Evolutionary conservation across 2,113 vertebrate species (phyloP).

Genomic region (Oophaga pumilio): DNA sequence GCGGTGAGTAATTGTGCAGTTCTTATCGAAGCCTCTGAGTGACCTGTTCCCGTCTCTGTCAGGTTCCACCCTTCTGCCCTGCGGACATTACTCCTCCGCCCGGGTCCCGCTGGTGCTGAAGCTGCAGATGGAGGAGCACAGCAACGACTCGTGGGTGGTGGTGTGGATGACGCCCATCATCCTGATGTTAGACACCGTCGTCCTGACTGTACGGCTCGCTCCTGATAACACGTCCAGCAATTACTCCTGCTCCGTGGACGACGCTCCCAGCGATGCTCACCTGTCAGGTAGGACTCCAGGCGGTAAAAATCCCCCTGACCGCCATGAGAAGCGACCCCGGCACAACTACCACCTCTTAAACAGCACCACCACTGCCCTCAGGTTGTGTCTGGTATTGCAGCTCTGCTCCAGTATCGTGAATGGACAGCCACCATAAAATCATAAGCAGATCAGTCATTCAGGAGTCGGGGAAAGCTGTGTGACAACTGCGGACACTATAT

Average conservation of each 20-base stretch:
- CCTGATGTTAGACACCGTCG: not conserved
- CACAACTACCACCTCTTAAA: too few species aligned
- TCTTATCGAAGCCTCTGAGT: not conserved
- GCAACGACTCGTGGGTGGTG: not conserved
- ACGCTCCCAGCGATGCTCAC: not conserved
- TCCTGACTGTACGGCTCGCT: not conserved
- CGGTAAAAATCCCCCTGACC: too few species aligned
- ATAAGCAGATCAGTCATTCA: too few species aligned
- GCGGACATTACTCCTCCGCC: not conserved
- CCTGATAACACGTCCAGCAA: not conserved
- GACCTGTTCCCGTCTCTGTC: not conserved
- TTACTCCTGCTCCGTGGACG: slow-evolving; percentile 10
- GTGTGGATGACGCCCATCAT: not conserved
- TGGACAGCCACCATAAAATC: too few species aligned
- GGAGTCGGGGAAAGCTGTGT: too few species aligned
- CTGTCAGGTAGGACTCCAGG: not conserved
- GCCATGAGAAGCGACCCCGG: too few species aligned
- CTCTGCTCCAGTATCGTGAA: too few species aligned
- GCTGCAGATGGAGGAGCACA: not conserved
- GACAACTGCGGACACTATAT: too few species aligned
- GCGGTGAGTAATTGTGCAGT: not conserved
- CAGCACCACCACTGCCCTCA: too few species aligned
- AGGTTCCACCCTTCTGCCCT: slow-evolving; percentile 12
- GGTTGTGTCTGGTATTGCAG: too few species aligned
- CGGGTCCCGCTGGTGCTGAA: not conserved